These are phyloP conservation scores for Spea bombifrons DNA, from an alignment of 2,113 vertebrate genomes.

Conservation along the genomic window DNA sequence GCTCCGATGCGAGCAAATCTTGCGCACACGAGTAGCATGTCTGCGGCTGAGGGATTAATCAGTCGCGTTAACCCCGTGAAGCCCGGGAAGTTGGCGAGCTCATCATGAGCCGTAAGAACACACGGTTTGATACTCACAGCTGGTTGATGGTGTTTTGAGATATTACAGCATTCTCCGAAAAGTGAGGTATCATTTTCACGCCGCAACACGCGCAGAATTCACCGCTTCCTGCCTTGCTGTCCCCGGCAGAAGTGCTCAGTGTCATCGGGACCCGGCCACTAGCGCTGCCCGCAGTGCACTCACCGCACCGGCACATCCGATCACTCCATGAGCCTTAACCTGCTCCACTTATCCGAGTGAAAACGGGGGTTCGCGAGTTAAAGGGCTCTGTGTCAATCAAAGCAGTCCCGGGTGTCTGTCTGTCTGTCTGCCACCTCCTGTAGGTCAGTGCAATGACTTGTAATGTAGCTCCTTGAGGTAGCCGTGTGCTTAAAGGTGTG, in stretches of 20 bases:
- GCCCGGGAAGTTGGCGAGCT: no score
- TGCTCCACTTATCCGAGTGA: background rate
- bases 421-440: background rate
- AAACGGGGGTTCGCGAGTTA: no score
- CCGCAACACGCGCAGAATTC: conserved; percentile 71
- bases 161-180: conserved; percentile 83
- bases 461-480: background rate
- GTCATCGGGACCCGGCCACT: conserved; percentile 65
- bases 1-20: no score
- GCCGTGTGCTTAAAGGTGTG: background rate
- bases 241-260: conserved; percentile 63
- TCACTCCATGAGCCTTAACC: background rate
- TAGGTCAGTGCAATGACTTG: background rate
- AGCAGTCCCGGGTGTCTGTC: background rate
- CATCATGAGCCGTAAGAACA: no score
- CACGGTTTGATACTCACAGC: conserved; percentile 74
- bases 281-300: conserved; percentile 18
- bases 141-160: conserved; percentile 87
- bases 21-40: no score
- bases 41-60: no score
- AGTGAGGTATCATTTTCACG: conserved; percentile 87
- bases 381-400: no score
- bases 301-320: conserved; percentile 12
- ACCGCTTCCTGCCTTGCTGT: conserved; percentile 61
- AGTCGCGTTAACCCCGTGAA: no score